Evolutionary conservation across 2,888 invertebrate species (phyloP).

Genomic region (Andrena flavipes): DNA sequence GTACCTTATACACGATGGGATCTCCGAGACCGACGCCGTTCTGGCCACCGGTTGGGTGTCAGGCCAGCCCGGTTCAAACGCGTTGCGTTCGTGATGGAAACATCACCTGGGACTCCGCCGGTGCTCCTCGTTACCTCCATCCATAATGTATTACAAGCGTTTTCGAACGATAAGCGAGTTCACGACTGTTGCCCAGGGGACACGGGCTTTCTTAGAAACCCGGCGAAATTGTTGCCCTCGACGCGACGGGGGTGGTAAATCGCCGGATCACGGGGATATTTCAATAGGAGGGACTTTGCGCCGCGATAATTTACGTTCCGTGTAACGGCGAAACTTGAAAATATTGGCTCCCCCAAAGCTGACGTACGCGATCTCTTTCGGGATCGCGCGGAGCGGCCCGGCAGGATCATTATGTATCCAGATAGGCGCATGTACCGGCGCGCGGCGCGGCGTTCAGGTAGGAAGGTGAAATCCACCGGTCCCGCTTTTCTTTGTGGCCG

Average conservation of each 20-base stretch:
- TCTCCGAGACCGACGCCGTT: conserved; percentile 65
- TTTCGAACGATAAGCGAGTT: conserved; percentile 9
- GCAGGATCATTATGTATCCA: conserved; percentile 42
- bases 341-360: background rate
- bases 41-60: conserved; percentile 67
- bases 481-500: conserved; percentile 49
- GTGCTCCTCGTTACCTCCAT: conserved; percentile 19
- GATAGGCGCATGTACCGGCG: conserved; percentile 22
- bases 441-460: conserved; percentile 12
- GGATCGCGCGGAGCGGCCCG: conserved; percentile 6
- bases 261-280: conserved; percentile 2
- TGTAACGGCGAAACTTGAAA: background rate
- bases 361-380: conserved; percentile 42
- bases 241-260: background rate
- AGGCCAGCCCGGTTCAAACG: conserved; percentile 56
- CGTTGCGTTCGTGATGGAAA: conserved; percentile 51
- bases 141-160: background rate
- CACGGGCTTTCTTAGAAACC: conserved; percentile 5
- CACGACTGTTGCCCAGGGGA: background rate
- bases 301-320: background rate
- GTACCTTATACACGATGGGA: conserved; percentile 71
- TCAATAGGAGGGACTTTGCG: background rate
- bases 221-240: conserved; percentile 8
- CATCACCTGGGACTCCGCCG: conserved; percentile 22
- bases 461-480: conserved; percentile 43